Evolutionary conservation across 2,888 invertebrate species (phyloP).

Genomic region (Dioctria linearis): DNA sequence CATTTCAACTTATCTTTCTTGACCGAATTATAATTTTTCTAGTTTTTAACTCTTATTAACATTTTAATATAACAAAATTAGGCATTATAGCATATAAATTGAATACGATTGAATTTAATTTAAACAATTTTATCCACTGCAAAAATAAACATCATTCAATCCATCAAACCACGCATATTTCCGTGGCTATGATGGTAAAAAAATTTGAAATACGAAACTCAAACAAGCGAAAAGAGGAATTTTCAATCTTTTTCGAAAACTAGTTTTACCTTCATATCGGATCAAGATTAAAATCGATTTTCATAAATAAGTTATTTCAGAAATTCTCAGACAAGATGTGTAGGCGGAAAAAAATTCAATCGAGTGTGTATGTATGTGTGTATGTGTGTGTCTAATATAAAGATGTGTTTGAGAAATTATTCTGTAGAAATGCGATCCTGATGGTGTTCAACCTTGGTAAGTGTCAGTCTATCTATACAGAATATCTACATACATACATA

Average conservation of each 20-base stretch:
- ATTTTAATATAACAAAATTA: too few species aligned
- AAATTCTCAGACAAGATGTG: not conserved
- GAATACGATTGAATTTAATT: too few species aligned
- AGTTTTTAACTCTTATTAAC: too few species aligned
- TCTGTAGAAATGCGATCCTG: not conserved
- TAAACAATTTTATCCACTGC: too few species aligned
- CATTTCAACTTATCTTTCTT: too few species aligned
- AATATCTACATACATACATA: not conserved
- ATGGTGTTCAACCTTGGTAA: not conserved
- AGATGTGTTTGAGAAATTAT: not conserved
- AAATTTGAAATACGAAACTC: slow-evolving; percentile 28
- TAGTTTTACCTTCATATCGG: slow-evolving; percentile 23
- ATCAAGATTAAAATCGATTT: slow-evolving; percentile 46
- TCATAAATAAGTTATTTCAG: slow-evolving; percentile 33
- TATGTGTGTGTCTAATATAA: not conserved
- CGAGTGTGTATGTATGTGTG: not conserved
- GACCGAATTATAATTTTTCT: too few species aligned
- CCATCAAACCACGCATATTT: too few species aligned
- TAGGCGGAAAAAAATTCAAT: not conserved
- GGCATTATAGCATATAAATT: too few species aligned
- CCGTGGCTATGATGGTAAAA: not conserved
- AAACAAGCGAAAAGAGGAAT: slow-evolving; percentile 11
- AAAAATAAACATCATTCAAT: too few species aligned
- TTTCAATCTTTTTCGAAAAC: slow-evolving; percentile 33
- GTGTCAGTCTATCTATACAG: not conserved